A percentile compares a stretch with the other conserved stretches of the same genome.
Conservation (phyloP, 2,113 vertebrate species). For the Bothrops jararaca region DNA sequence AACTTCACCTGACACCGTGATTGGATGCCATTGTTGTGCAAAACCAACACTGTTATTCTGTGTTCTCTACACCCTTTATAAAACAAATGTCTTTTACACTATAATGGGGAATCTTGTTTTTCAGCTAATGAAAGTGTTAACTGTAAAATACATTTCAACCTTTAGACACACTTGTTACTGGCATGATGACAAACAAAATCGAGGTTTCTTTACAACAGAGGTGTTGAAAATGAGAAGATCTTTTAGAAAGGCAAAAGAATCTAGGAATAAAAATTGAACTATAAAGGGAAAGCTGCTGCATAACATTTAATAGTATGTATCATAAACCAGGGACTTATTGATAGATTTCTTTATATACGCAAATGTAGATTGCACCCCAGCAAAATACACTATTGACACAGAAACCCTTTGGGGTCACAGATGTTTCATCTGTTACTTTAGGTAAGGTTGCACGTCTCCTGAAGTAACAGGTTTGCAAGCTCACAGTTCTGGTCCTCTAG, state of each 20-base stretch:
- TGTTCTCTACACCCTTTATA: conserved; percentile 37
- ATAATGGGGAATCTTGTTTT: conserved; percentile 28
- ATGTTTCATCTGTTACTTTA: neutral
- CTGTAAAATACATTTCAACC: conserved; percentile 31
- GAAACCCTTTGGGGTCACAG: neutral
- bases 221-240: conserved; percentile 32
- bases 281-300: neutral
- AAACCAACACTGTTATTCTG: conserved; percentile 22
- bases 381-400: neutral
- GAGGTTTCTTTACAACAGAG: neutral
- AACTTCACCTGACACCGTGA: conserved; percentile 37
- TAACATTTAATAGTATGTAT: conserved; percentile 8
- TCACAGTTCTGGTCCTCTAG: neutral
- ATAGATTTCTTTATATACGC: conserved; percentile 4
- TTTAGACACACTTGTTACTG: conserved; percentile 6
- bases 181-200: conserved; percentile 3
- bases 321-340: neutral
- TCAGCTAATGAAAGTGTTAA: conserved; percentile 50
- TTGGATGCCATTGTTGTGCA: conserved; percentile 46
- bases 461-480: neutral
- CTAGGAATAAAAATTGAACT: neutral
- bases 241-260: conserved; percentile 20
- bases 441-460: neutral
- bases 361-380: neutral
- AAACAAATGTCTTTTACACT: conserved; percentile 42